Evolutionary conservation across 2,888 invertebrate genomes (phyloP), one percentile per base, ranked within the genome.

Genomic region (Parnassius smintheus): DNA sequence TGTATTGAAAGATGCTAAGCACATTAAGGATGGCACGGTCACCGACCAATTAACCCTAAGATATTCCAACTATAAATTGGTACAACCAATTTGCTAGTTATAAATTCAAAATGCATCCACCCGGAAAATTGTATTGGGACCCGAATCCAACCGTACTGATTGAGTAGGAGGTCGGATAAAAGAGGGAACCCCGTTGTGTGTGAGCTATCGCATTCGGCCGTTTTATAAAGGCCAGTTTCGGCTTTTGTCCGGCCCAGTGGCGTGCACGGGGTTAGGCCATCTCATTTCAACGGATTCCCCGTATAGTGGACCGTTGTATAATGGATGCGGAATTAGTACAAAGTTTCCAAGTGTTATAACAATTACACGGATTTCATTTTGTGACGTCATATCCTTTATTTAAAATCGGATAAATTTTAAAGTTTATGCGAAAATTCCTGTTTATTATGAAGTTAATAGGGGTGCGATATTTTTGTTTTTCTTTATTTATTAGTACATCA

Each of bases 71-170:
- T 84, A 87, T 83, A 87, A 87, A 88, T 87, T 86, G 85, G 81
- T 82, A 81, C 82, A 80, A 83, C 82, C 91, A 88, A 89, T 90
- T 91, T 88, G 83, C 85, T 88, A 82, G 90, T 91, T 90, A 91
- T 90, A 90, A 91, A 91, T 91, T 90, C 90, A 86, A 89, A 89
- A 87, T 88, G 88, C 88, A 89, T 86, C 83, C 87, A 76, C 76
- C 81, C 87, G 83, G 81, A 86, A 89, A 91, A 91, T 90, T 90
- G 90, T 90, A 86, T 88, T 79, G 88, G 82, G 83, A 81, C 85
- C 59, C 83, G 71, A 75, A 77, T 76, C 74, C 74, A 82, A 71
- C 75, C 82, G 77, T 68, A 73, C 75, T 69, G 72, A 76, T 76
- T 66, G 71, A 77, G 72, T 68, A 71, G 75, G 72, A 68, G 64